Evolutionary conservation across 2,888 invertebrate species (phyloP).

Genomic region (Serripes groenlandicus): DNA sequence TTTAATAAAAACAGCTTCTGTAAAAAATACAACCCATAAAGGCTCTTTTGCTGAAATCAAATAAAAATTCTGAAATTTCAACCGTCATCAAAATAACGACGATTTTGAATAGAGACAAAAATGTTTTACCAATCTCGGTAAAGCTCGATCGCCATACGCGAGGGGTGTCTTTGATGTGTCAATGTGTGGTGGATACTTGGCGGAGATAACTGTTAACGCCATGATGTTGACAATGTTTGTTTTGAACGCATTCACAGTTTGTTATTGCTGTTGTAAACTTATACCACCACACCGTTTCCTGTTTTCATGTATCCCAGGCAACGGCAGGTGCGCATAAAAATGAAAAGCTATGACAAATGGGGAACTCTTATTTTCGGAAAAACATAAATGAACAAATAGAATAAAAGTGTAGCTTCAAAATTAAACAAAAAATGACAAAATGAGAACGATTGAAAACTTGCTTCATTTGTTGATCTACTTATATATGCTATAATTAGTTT

Average conservation of each 20-base stretch:
- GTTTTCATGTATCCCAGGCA: conserved; percentile 45
- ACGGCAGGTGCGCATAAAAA: conserved; percentile 25
- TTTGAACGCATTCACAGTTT: conserved; percentile 38
- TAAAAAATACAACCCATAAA: too few relatives aligned
- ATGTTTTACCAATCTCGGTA: conserved; percentile 84
- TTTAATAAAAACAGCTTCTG: too few relatives aligned
- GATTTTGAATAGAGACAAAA: too few relatives aligned
- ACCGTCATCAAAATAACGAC: too few relatives aligned
- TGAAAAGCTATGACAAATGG: not conserved
- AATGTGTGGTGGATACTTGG: conserved; percentile 86
- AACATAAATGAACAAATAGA: not conserved
- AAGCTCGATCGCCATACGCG: conserved; percentile 86
- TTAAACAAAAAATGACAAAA: not conserved
- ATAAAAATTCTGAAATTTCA: too few relatives aligned
- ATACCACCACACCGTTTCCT: conserved; percentile 60
- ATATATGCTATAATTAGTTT: not conserved
- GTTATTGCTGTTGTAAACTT: conserved; percentile 36
- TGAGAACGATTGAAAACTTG: not conserved
- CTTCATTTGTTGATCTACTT: too few relatives aligned
- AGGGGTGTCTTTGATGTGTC: conserved; percentile 85
- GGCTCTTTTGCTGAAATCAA: too few relatives aligned
- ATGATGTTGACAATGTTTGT: conserved; percentile 68
- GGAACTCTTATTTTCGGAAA: not conserved
- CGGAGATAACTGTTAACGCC: conserved; percentile 85
- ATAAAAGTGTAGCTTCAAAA: not conserved